phyloP scores from a whole-genome alignment of 1,140 invertebrate species.

The Aethina tumida region DNA sequence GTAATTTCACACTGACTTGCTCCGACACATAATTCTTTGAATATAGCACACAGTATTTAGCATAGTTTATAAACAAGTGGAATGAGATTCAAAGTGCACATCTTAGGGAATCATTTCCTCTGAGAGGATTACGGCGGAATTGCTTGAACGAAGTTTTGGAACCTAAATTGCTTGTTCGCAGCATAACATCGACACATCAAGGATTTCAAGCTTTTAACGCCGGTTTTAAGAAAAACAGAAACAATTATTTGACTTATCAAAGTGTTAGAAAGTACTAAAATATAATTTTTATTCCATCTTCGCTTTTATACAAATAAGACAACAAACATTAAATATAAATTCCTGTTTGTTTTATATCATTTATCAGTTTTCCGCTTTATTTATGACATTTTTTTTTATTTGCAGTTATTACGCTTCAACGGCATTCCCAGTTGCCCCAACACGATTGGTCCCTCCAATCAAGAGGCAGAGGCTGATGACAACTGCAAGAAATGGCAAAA shows the following conservation, averaged over 20 bases:
- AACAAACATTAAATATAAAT: too few relatives aligned
- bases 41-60: too few relatives aligned
- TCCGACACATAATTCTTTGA: too few relatives aligned
- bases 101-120: conserved; percentile 4
- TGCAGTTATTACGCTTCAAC: conserved; percentile 36
- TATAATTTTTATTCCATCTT: too few relatives aligned
- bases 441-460: conserved; percentile 32
- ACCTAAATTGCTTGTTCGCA: conserved; percentile 9
- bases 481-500: conserved; percentile 31
- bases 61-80: background rate
- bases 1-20: too few relatives aligned
- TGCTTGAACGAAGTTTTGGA: conserved; percentile 5
- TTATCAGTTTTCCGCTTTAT: too few relatives aligned
- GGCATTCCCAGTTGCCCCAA: conserved; percentile 33
- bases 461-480: conserved; percentile 34
- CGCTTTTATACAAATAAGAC: too few relatives aligned
- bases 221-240: too few relatives aligned
- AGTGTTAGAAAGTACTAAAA: too few relatives aligned
- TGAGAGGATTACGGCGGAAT: conserved; percentile 7
- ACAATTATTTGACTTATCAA: too few relatives aligned
- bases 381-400: conserved; percentile 21
- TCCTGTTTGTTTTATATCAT: too few relatives aligned
- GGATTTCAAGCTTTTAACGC: too few relatives aligned
- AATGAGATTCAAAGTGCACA: background rate
- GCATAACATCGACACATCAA: conserved; percentile 4